Base-by-base conservation (phyloP, 1,140 invertebrate species). In the Drosophila willistoni region DNA sequence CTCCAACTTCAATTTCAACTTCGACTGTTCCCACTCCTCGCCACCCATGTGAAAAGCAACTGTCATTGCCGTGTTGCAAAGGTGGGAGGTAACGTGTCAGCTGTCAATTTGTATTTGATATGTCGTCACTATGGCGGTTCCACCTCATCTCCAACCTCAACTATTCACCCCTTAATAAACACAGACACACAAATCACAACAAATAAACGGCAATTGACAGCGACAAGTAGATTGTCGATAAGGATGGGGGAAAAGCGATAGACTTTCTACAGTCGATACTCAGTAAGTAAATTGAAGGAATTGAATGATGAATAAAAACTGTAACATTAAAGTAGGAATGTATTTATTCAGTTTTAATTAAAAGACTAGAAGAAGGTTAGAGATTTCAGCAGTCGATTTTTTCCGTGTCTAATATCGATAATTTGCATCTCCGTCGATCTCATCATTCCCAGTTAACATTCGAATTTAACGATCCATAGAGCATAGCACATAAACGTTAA, bases 131-230 rank as follows among this genome's bases (percentile, higher is more conserved):
- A 60, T 25, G 51, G 14, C 74, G 34, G 25, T 29, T 60, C 63
- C 55, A 55, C 55, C 73, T n/a, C 36, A 9, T 36, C 36, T 13
- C 36, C 36, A 1, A 13, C 36, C 36, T 36, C 34, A 9, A 12
- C 34, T 12, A 36, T 36, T 64, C 33, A 56, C 57, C 34, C 14
- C 77, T 51, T 10, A 51, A 51, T 51, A 51, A 51, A 51, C 19
- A 51, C 44, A 51, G 44, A 68, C 71, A 61, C 70, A 77, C 80
- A 84, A 87, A 87, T 87, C 84, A 89, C 77, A 84, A 84, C 84
- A 80, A 89, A 84, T 84, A 80, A 89, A 84, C 72, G 79, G 39
- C 84, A 84, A 87, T 89, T 87, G 83, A 87, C 84, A 89, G 83
- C 65, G 77, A 89, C 83, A 87, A 89, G 70, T 87, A 62, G 71